These are phyloP conservation scores for Fratercula arctica DNA, from an alignment of 2,797 vertebrate species.

Conservation along the genomic window DNA sequence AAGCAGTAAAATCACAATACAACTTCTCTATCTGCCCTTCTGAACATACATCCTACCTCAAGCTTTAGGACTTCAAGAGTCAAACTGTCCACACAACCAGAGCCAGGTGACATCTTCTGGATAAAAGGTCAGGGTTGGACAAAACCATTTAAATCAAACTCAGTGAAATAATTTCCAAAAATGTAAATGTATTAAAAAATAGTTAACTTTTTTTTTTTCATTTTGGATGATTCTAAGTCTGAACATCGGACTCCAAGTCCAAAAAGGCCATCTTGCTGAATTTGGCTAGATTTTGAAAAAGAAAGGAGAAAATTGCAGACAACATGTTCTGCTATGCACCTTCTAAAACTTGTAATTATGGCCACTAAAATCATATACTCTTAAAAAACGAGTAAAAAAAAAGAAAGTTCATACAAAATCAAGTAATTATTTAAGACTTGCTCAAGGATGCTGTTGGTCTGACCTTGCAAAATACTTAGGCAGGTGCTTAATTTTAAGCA, in stretches of 20 bases:
- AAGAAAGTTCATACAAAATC: not conserved
- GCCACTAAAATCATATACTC: not conserved
- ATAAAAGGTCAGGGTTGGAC: not conserved
- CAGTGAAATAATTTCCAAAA: not conserved
- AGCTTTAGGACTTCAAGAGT: not conserved
- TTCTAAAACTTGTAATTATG: not conserved
- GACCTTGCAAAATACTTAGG: conserved; percentile 13
- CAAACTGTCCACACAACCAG: not conserved
- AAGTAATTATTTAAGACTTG: not conserved
- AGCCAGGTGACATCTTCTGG: not conserved
- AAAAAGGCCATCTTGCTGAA: not conserved
- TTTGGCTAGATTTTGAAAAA: not conserved
- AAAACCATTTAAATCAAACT: not conserved
- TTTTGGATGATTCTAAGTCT: not conserved
- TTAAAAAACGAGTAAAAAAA: not conserved
- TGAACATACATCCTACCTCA: not conserved
- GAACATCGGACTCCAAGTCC: not conserved
- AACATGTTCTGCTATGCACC: not conserved
- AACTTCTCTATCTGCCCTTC: not conserved
- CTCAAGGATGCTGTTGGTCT: not conserved
- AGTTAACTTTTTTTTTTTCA: not conserved
- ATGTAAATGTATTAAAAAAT: not conserved
- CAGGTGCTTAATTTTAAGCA: conserved; percentile 58
- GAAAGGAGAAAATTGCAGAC: not conserved
- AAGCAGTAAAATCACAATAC: not conserved